phyloP scores from a whole-genome alignment of 2,888 invertebrate genomes.

The Tenthredo distinguenda region DNA sequence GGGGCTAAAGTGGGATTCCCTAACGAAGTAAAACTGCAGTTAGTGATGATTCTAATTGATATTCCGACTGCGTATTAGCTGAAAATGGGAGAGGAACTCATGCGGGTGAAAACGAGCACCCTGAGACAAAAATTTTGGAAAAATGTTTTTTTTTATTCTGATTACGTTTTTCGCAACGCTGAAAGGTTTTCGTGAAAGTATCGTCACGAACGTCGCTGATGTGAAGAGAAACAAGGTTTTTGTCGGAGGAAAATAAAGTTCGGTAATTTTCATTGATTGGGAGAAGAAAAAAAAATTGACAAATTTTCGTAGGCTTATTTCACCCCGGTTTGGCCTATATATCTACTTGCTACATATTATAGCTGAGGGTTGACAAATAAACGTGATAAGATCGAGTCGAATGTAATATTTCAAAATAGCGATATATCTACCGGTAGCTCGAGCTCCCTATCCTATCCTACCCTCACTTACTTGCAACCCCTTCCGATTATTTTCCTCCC shows the following conservation, averaged over 20 bases:
- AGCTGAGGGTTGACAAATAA: not conserved
- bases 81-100: not conserved
- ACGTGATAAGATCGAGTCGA: conserved; percentile 13
- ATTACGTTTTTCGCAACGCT: too few relatives aligned
- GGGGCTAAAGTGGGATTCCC: not conserved
- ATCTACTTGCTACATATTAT: not conserved
- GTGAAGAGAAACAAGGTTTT: not conserved
- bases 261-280: not conserved
- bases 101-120: not conserved
- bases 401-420: conserved; percentile 24
- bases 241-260: not conserved
- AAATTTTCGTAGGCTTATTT: not conserved
- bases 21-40: not conserved
- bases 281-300: not conserved
- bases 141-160: too few relatives aligned
- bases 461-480: conserved; percentile 16
- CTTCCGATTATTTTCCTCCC: conserved; percentile 13
- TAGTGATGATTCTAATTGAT: not conserved
- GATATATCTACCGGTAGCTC: not conserved
- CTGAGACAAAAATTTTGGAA: not conserved
- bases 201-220: not conserved
- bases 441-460: not conserved
- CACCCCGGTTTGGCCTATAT: not conserved
- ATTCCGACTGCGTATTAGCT: not conserved
- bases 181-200: not conserved